phyloP scores from a whole-genome alignment of 30 jellyfish, hydroid and myxozoan species.

The Turritopsis dohrnii region DNA sequence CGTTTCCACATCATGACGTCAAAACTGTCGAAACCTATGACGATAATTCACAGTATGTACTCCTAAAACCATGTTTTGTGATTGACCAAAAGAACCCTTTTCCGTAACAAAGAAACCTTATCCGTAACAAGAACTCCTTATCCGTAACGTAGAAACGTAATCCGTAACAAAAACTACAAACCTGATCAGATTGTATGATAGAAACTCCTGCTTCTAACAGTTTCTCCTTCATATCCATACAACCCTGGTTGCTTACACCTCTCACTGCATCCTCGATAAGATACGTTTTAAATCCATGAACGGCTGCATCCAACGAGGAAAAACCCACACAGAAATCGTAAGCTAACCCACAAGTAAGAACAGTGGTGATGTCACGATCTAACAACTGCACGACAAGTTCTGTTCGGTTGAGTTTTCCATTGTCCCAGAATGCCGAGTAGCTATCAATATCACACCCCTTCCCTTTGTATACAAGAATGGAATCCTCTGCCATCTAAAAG shows the following conservation, averaged over 20 bases:
- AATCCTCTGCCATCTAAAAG: slow-evolving; percentile 23
- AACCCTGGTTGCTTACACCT: slow-evolving; percentile 59
- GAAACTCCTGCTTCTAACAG: slow-evolving; percentile 53
- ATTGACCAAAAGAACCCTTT: too few relatives aligned
- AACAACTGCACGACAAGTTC: slow-evolving; percentile 40
- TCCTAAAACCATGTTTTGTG: too few relatives aligned
- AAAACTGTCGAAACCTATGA: neutral
- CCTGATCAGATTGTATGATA: slow-evolving; percentile 20
- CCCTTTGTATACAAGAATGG: slow-evolving; percentile 53
- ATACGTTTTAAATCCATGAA: slow-evolving; percentile 83
- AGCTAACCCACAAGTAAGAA: slow-evolving; percentile 84
- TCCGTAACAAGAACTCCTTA: too few relatives aligned
- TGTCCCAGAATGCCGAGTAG: slow-evolving; percentile 97
- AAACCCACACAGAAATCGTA: slow-evolving; percentile 75
- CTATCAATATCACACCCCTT: slow-evolving; percentile 54
- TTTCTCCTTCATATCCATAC: slow-evolving; percentile 35
- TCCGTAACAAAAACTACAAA: neutral
- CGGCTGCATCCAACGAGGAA: slow-evolving; percentile 77
- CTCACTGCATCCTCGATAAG: slow-evolving; percentile 73
- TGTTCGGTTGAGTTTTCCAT: slow-evolving; percentile 65
- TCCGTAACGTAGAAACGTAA: too few relatives aligned
- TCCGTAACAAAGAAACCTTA: too few relatives aligned
- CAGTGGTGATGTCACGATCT: slow-evolving; percentile 46
- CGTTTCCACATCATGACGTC: neutral
- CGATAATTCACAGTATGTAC: neutral